These are phyloP conservation scores for Hesperia comma DNA, from an alignment of 2,888 invertebrate genomes.

Conservation along the genomic window DNA sequence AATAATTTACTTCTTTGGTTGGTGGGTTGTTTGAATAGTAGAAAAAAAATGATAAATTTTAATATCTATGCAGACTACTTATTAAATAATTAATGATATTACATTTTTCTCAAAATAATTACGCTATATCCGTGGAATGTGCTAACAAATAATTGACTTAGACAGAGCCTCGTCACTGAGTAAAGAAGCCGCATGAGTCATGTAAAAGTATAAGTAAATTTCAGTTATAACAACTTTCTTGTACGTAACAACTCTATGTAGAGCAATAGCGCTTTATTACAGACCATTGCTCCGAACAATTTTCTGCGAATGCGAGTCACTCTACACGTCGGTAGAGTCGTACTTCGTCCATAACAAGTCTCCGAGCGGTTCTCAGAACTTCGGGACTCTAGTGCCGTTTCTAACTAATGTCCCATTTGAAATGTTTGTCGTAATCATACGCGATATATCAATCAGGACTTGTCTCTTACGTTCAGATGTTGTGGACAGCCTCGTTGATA, in stretches of 20 bases:
- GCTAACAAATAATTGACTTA: too few species aligned
- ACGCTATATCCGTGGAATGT: too few species aligned
- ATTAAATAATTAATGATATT: too few species aligned
- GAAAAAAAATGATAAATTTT: too few species aligned
- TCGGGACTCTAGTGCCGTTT: conserved; percentile 19
- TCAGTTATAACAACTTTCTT: not conserved
- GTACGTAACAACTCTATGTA: not conserved
- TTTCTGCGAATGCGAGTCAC: conserved; percentile 2
- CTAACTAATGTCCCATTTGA: conserved; percentile 12
- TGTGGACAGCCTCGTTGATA: too few species aligned
- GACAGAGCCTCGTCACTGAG: too few species aligned
- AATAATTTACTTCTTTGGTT: too few species aligned
- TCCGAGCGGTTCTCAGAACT: conserved; percentile 9
- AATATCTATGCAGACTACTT: too few species aligned
- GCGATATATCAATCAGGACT: not conserved
- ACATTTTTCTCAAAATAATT: too few species aligned
- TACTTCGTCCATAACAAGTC: not conserved
- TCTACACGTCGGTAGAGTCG: conserved; percentile 1
- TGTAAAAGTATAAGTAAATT: too few species aligned
- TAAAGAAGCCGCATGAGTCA: too few species aligned
- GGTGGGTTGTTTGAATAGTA: too few species aligned
- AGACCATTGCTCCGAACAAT: conserved; percentile 10
- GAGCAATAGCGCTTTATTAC: not conserved
- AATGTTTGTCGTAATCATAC: not conserved
- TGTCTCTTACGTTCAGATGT: not conserved